Evolutionary conservation across 1,140 invertebrate species (phyloP).

Genomic region (Drosophila bocki): DNA sequence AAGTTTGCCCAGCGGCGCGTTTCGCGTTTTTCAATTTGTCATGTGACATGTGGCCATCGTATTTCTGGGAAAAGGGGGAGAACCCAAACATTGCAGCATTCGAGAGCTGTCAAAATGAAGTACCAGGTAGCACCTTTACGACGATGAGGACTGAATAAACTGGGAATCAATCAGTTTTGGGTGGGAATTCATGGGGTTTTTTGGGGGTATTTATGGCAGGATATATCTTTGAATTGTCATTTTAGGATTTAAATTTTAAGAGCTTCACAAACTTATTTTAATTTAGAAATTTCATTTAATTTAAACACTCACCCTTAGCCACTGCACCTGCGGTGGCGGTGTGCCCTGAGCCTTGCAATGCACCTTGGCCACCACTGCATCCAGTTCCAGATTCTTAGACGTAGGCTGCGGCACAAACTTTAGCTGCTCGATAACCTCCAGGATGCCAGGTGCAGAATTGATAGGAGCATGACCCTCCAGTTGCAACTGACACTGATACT

Average conservation of each 20-base stretch:
- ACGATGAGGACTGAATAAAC: neutral
- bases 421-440: slow-evolving; percentile 89
- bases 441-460: slow-evolving; percentile 55
- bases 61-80: neutral
- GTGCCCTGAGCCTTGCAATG: slow-evolving; percentile 95
- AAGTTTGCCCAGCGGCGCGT: slow-evolving; percentile 62
- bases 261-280: neutral
- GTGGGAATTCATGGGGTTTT: neutral
- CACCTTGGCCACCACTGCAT: slow-evolving; percentile 90
- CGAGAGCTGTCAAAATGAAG: slow-evolving; percentile 39
- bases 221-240: neutral
- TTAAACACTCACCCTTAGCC: slow-evolving; percentile 89
- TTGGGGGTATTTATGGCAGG: neutral
- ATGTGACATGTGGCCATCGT: slow-evolving; percentile 40
- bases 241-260: neutral
- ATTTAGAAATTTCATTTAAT: neutral
- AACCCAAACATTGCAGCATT: slow-evolving; percentile 7
- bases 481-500: slow-evolving; percentile 77
- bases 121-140: slow-evolving; percentile 12
- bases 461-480: slow-evolving; percentile 65
- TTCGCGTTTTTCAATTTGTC: slow-evolving; percentile 72
- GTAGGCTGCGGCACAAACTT: slow-evolving; percentile 93
- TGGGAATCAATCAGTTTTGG: neutral
- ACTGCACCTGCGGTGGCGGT: slow-evolving; percentile 91
- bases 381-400: slow-evolving; percentile 93